These are phyloP conservation scores for Acomys russatus DNA, from an alignment of 2,797 vertebrate genomes.

Conservation along the genomic window DNA sequence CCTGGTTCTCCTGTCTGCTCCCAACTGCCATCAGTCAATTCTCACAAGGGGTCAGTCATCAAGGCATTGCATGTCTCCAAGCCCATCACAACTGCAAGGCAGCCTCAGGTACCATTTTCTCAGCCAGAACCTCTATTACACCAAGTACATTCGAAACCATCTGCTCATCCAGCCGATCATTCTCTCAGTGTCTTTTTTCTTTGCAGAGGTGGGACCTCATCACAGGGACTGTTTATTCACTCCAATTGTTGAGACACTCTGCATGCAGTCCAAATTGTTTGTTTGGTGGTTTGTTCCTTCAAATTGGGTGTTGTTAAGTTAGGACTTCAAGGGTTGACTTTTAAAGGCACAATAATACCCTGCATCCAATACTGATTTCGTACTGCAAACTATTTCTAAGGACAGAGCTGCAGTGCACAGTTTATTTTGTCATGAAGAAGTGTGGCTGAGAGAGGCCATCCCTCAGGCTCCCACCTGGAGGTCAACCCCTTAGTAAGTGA, in stretches of 20 bases:
- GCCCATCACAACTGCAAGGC: background rate
- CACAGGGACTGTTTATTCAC: background rate
- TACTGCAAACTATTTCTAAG: conserved; percentile 41
- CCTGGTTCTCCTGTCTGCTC: background rate
- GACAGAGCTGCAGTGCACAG: background rate
- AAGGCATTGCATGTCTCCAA: background rate
- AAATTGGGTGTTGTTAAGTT: conserved; percentile 38
- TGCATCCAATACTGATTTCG: background rate
- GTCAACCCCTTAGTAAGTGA: conserved; percentile 61
- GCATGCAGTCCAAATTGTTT: background rate
- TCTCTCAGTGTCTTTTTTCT: background rate
- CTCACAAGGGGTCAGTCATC: no score
- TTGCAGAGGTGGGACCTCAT: background rate
- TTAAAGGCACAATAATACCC: conserved; percentile 45
- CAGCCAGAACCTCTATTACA: background rate
- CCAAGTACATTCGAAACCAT: background rate
- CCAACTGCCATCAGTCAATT: background rate
- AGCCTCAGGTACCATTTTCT: background rate
- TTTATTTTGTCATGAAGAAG: conserved; percentile 37
- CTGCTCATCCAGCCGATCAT: background rate
- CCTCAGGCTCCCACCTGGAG: conserved; percentile 56
- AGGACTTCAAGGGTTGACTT: conserved; percentile 31
- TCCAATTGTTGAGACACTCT: conserved; percentile 10
- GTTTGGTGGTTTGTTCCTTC: background rate
- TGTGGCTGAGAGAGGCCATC: background rate